phyloP scores from a whole-genome alignment of 2,888 invertebrate genomes.

The Pelosia muscerda region DNA sequence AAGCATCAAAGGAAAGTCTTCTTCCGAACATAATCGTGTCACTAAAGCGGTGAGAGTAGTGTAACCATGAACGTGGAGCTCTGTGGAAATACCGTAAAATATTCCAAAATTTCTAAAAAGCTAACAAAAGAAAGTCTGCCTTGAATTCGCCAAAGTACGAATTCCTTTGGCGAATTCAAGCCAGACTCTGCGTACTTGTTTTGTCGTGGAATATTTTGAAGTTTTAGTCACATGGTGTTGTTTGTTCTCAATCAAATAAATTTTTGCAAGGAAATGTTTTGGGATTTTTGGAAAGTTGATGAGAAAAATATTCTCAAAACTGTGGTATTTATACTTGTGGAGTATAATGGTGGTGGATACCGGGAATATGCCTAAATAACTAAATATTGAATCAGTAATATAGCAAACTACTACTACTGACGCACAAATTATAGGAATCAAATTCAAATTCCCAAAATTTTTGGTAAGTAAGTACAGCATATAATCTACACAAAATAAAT shows the following conservation, averaged over 20 bases:
- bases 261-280: background rate
- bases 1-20: constrained; percentile 48
- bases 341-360: too few relatives aligned
- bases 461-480: too few relatives aligned
- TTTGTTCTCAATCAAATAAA: background rate
- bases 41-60: constrained; percentile 33
- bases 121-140: background rate
- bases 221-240: background rate
- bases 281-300: background rate
- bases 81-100: background rate
- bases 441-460: too few relatives aligned
- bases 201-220: background rate
- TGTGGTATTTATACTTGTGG: too few relatives aligned
- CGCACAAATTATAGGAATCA: too few relatives aligned
- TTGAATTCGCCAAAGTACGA: background rate
- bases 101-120: background rate
- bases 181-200: background rate
- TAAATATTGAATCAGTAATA: too few relatives aligned
- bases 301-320: background rate
- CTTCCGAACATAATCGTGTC: constrained; percentile 47
- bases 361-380: too few relatives aligned
- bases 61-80: constrained; percentile 15
- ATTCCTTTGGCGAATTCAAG: too few relatives aligned
- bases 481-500: too few relatives aligned
- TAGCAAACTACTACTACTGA: too few relatives aligned